Evolutionary conservation across 92 coral and sea anemone species (phyloP), one percentile per base, ranked within the genome.

Genomic region (Palythoa grandis): DNA sequence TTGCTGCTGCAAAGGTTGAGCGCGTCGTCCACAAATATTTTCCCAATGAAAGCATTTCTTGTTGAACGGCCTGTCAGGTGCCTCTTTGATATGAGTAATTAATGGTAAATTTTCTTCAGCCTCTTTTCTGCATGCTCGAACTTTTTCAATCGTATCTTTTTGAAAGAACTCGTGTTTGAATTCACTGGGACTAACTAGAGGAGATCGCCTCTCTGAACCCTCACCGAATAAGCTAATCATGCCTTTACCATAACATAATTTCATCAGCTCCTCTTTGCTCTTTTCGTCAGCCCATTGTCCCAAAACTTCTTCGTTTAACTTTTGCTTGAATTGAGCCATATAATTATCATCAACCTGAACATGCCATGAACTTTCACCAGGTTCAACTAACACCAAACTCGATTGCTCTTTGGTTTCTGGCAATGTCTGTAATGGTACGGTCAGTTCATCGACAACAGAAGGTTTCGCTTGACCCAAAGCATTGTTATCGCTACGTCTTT

Each of bases 361-460:
- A 38, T 47, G 14, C 11, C 72, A 43, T 2, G 4, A 48, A 48
- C n/a, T 65, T 14, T 22, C n/a, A 11, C 39, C 84, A 40, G 22
- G 15, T n/a, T 79, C 60, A 47, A 65, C 74, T 63, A 52, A 65
- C 25, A 48, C 48, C 47, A 61, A 11, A 15, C 38, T 43, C 17
- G 84, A 79, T 16, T 40, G 54, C 39, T 79, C 65, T 69, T 17
- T 40, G 2, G 53, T 43, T 39, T 79, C 39, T 79, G 69, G 13
- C 17, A 52, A 20, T 16, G 15, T 56, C 24, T 39, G 65, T 72
- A 39, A 58, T 20, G 35, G 12, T 39, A 69, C 11, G 20, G 61
- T 25, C 1, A 22, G 13, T 38, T 37, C 19, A 2, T 77, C 17
- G 35, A 63, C 69, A 19, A 63, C 69, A 23, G 23, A 63, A 19